Conservation (phyloP, 92 coral and sea anemone genomes). For the Metridium senile region DNA sequence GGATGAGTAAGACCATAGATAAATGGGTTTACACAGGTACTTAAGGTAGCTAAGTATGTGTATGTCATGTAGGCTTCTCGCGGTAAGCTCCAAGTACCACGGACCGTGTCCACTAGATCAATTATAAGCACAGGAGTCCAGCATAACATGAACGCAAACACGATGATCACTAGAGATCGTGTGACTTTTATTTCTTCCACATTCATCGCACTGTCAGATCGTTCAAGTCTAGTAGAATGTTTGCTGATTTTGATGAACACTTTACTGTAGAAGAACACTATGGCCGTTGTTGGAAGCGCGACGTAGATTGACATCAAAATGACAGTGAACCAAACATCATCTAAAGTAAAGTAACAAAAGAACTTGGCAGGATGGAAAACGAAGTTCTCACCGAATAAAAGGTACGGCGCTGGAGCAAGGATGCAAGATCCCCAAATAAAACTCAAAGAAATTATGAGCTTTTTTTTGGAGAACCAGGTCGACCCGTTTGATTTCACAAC, state of each 20-base stretch:
- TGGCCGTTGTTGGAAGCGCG: slow-evolving; percentile 39
- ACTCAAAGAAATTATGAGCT: slow-evolving; percentile 16
- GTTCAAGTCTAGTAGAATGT: slow-evolving; percentile 11
- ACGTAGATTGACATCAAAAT: slow-evolving; percentile 26
- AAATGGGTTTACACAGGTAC: slow-evolving; percentile 34
- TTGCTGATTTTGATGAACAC: slow-evolving; percentile 41
- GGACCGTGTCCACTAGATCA: slow-evolving; percentile 43
- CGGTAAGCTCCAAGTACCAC: slow-evolving; percentile 46
- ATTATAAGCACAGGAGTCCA: slow-evolving; percentile 41
- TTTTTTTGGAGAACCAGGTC: slow-evolving; percentile 22
- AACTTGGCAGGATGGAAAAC: slow-evolving; percentile 58
- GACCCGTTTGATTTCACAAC: slow-evolving; percentile 41
- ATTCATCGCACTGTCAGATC: slow-evolving; percentile 11
- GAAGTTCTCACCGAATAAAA: slow-evolving; percentile 44
- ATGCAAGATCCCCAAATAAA: slow-evolving; percentile 36
- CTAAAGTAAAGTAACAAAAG: slow-evolving; percentile 56
- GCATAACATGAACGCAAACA: slow-evolving; percentile 48
- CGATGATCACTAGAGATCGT: slow-evolving; percentile 45
- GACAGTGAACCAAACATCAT: slow-evolving; percentile 40
- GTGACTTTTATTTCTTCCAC: slow-evolving; percentile 54
- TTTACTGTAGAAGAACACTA: slow-evolving; percentile 46
- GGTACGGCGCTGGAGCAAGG: slow-evolving; percentile 46
- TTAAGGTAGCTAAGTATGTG: slow-evolving; percentile 33
- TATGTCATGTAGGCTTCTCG: slow-evolving; percentile 37
- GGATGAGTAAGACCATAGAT: slow-evolving; percentile 44